Evolutionary conservation across 2,888 invertebrate genomes (phyloP).

Genomic region (Spisula subtruncata): DNA sequence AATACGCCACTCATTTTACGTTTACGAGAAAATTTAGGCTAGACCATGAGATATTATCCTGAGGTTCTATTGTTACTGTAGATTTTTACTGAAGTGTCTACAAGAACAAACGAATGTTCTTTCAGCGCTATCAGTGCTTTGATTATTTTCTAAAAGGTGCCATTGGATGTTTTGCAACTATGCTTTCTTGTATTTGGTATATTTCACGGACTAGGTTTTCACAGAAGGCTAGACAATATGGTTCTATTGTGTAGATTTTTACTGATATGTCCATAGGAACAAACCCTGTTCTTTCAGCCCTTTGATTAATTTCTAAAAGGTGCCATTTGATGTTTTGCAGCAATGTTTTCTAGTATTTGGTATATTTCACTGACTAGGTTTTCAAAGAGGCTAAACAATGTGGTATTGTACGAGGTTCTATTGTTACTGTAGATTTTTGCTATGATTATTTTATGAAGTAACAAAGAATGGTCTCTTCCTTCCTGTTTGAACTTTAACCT

Average conservation of each 20-base stretch:
- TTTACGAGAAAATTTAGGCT: too few relatives aligned
- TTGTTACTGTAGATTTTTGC: neutral
- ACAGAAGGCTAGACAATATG: too few relatives aligned
- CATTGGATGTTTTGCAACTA: too few relatives aligned
- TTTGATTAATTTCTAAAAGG: neutral
- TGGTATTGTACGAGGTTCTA: neutral
- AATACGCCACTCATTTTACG: too few relatives aligned
- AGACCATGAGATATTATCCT: neutral
- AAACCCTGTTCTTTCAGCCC: too few relatives aligned
- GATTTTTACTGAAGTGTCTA: constrained; percentile 15
- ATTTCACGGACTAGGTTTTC: too few relatives aligned
- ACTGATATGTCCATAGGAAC: too few relatives aligned
- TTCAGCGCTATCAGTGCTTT: too few relatives aligned
- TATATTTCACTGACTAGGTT: neutral
- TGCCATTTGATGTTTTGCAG: neutral
- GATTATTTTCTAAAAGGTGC: too few relatives aligned
- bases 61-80: neutral
- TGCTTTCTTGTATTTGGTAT: too few relatives aligned
- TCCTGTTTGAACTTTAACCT: constrained; percentile 10
- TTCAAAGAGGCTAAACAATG: neutral
- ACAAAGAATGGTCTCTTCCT: neutral
- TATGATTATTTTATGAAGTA: neutral
- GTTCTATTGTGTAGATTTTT: too few relatives aligned
- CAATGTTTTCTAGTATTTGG: neutral
- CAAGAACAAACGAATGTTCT: too few relatives aligned